Evolutionary conservation across 2,888 invertebrate genomes (phyloP).

Genomic region (Eumerus sabulonum): DNA sequence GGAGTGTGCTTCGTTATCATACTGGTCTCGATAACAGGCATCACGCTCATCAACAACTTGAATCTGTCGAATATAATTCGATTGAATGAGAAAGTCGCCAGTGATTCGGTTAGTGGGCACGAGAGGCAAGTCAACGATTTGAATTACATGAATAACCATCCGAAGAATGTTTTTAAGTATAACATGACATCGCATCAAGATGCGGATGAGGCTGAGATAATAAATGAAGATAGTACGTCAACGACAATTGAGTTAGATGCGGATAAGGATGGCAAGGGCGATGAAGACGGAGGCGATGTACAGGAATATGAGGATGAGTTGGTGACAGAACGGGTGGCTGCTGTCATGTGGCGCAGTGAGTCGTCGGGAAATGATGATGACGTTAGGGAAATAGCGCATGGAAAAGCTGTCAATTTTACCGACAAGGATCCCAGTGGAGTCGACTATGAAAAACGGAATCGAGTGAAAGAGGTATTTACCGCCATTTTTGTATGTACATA

Average conservation of each 20-base stretch:
- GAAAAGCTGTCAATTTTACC: conserved; percentile 56
- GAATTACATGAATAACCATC: conserved; percentile 77
- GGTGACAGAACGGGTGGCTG: conserved; percentile 52
- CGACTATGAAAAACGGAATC: conserved; percentile 77
- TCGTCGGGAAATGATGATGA: conserved; percentile 29
- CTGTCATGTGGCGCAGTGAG: conserved; percentile 50
- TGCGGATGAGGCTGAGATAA: conserved; percentile 45
- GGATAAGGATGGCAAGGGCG: conserved; percentile 1
- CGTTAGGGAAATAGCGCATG: conserved; percentile 12
- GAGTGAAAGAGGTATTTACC: conserved; percentile 76
- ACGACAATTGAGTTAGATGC: conserved; percentile 16
- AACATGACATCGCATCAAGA: conserved; percentile 61
- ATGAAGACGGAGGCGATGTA: no score
- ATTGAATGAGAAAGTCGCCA: conserved; percentile 77
- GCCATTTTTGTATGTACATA: conserved; percentile 17
- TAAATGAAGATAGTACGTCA: conserved; percentile 69
- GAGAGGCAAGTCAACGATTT: conserved; percentile 74
- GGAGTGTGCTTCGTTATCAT: conserved; percentile 79
- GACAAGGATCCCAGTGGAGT: conserved; percentile 73
- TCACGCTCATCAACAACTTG: conserved; percentile 79
- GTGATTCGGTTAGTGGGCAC: conserved; percentile 76
- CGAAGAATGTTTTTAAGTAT: conserved; percentile 74
- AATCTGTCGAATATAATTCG: conserved; percentile 77
- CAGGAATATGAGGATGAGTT: background rate
- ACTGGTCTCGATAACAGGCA: conserved; percentile 80